phyloP scores from a whole-genome alignment of 2,888 invertebrate genomes.

The Cryptocheilus praepositus region DNA sequence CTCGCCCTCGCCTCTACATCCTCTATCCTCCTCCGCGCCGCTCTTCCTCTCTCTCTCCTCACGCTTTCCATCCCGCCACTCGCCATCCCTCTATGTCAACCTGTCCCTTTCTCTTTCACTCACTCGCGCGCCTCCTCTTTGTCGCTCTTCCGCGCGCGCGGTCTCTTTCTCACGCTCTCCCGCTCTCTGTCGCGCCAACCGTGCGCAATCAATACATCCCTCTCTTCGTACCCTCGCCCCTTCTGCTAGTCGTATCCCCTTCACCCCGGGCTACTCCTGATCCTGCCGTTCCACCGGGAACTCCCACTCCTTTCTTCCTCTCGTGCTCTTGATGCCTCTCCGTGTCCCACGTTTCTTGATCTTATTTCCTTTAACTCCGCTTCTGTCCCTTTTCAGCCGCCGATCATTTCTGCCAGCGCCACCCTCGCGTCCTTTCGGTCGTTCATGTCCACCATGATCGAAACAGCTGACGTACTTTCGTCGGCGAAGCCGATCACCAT shows the following conservation, averaged over 20 bases:
- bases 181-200: slow-evolving; percentile 59
- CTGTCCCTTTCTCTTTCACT: background rate
- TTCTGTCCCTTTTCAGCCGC: slow-evolving; percentile 6
- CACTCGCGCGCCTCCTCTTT: slow-evolving; percentile 29
- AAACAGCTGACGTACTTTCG: slow-evolving; percentile 55
- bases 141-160: slow-evolving; percentile 4
- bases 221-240: slow-evolving; percentile 43
- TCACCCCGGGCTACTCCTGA: slow-evolving; percentile 48
- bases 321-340: slow-evolving; percentile 22
- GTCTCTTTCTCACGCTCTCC: slow-evolving; percentile 11
- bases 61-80: no score
- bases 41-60: background rate
- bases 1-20: background rate
- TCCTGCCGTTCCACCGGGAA: slow-evolving; percentile 50
- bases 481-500: slow-evolving; percentile 38
- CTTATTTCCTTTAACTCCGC: background rate
- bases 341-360: slow-evolving; percentile 1
- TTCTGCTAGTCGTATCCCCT: slow-evolving; percentile 36
- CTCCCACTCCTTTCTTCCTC: slow-evolving; percentile 22
- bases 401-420: slow-evolving; percentile 6
- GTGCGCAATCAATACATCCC: slow-evolving; percentile 71
- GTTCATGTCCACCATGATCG: slow-evolving; percentile 29
- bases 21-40: slow-evolving; percentile 6
- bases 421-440: background rate
- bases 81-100: background rate